These are phyloP conservation scores for Brachynemurus nebulosus DNA, from an alignment of 2,888 invertebrate species.

Conservation along the genomic window DNA sequence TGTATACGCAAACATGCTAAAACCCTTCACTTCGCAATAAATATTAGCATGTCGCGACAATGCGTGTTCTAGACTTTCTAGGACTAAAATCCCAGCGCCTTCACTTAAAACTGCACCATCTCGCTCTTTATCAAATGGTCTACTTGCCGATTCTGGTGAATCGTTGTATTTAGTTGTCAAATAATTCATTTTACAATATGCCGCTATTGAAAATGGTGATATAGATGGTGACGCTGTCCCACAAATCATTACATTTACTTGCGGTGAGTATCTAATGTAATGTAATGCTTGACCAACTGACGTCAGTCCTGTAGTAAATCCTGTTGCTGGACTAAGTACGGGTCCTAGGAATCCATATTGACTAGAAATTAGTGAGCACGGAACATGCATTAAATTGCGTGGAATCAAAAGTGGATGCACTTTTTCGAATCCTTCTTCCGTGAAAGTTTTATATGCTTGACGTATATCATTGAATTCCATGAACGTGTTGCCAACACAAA, in stretches of 20 bases:
- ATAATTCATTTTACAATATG: slow-evolving; percentile 80
- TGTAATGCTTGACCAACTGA: slow-evolving; percentile 82
- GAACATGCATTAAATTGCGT: slow-evolving; percentile 86
- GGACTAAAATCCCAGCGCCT: slow-evolving; percentile 76
- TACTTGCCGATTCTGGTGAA: slow-evolving; percentile 60
- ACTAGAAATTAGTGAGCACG: slow-evolving; percentile 89
- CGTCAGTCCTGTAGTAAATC: slow-evolving; percentile 95
- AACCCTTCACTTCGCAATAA: slow-evolving; percentile 83
- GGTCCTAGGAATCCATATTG: slow-evolving; percentile 80
- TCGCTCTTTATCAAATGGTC: slow-evolving; percentile 83
- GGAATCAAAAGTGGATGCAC: slow-evolving; percentile 94
- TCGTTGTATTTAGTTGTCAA: slow-evolving; percentile 77
- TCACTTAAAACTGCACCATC: slow-evolving; percentile 99
- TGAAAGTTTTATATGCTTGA: slow-evolving; percentile 58
- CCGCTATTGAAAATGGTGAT: slow-evolving; percentile 78
- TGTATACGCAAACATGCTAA: too few relatives aligned
- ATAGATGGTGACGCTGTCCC: slow-evolving; percentile 89
- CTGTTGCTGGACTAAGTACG: slow-evolving; percentile 87
- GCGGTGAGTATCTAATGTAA: slow-evolving; percentile 64
- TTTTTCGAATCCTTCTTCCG: slow-evolving; percentile 69
- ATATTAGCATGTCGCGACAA: slow-evolving; percentile 58
- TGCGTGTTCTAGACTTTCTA: slow-evolving; percentile 86
- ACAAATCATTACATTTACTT: slow-evolving; percentile 85
- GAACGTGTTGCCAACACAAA: slow-evolving; percentile 93
- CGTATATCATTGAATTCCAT: slow-evolving; percentile 78